phyloP scores from a whole-genome alignment of 2,113 vertebrate species.

The Genyomyrus donnyi region DNA sequence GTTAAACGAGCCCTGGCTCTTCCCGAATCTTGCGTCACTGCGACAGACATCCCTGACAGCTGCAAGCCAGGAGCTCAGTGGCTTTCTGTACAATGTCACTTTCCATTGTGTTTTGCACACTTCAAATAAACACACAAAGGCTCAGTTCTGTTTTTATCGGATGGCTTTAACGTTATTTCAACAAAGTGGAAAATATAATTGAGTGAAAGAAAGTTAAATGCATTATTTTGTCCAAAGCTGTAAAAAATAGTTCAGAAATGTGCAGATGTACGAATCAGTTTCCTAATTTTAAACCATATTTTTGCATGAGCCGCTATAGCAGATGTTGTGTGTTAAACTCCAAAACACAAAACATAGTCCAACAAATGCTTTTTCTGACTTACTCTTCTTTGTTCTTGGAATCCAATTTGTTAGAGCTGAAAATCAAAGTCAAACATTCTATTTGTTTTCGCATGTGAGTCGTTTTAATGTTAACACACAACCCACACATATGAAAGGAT shows the following conservation, averaged over 20 bases:
- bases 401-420: conserved; percentile 36
- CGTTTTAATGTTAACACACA: conserved; percentile 29
- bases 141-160: background rate
- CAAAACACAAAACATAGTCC: conserved; percentile 29
- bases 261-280: background rate
- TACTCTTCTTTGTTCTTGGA: conserved; percentile 29
- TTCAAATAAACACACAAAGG: background rate
- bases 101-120: background rate
- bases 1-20: background rate
- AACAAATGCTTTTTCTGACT: conserved; percentile 11
- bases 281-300: background rate
- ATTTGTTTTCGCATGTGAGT: conserved; percentile 33
- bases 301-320: background rate
- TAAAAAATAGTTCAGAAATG: background rate
- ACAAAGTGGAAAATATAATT: background rate
- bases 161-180: background rate
- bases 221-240: background rate
- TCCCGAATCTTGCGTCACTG: background rate
- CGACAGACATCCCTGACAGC: background rate
- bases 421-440: conserved; percentile 43
- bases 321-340: conserved; percentile 3
- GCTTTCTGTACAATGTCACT: background rate
- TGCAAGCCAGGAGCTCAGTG: background rate
- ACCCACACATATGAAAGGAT: conserved; percentile 37
- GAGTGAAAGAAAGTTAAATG: background rate